Base-by-base conservation (phyloP, 2,888 invertebrate species). In the Nebria brevicollis region DNA sequence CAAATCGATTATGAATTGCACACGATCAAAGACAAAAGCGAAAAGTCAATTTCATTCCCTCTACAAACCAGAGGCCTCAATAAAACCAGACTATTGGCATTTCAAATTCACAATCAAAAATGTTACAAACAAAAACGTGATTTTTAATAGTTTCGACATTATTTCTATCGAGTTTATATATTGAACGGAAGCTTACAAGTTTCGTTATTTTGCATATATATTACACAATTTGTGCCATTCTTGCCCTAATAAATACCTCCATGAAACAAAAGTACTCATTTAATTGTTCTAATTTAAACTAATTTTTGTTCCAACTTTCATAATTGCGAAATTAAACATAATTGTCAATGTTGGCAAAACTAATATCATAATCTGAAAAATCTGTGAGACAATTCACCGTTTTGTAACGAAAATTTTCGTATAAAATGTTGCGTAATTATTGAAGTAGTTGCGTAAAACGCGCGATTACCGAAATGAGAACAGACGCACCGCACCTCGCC, bases 1-100 rank as follows among this genome's bases (percentile, higher is more conserved):
- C 34, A 66, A 66, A 66, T 66, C 70, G 66, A 70, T 70, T 26
- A 70, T 70, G 70, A 70, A 70, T 11, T 70, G 10, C 11, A 70
- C 15, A 26, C 15, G 70, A 70, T 26, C 70, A 70, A 70, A 70
- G 70, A 70, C 70, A 11, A 26, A 25, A 13, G 34, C 34, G 70
- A 70, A 70, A 70, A 70, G 26, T 25, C 25, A 70, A 70, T 70
- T 70, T 54, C 54, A 54, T 34, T 34, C 34, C 54, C 54, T 1
- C 54, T 54, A 5, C 34, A 34, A 34, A 34, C 34, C 34, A 5
- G 34, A 34, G 34, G 34, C 34, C 34, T 0, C 34, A 34, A 34
- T 34, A 34, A 34, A 34, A 34, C 34, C 34, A 34, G 34, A 5
- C 34, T 34, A 34, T 34, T 34, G 34, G 34, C 34, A 34, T 34